Evolutionary conservation across 2,113 vertebrate genomes (phyloP).

Genomic region (Cricetomys ansorgei): DNA sequence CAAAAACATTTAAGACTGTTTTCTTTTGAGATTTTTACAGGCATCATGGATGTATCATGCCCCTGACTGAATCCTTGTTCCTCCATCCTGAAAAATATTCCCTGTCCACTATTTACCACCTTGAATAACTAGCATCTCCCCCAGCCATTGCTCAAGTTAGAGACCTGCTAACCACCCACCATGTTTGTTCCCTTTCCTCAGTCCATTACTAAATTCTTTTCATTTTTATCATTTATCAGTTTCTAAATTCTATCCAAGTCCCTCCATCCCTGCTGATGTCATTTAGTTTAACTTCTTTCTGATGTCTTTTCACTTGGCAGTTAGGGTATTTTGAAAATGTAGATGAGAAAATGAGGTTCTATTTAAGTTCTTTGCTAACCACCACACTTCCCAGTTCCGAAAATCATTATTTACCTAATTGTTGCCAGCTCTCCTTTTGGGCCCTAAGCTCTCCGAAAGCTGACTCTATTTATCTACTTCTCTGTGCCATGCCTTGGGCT

Average conservation of each 20-base stretch:
- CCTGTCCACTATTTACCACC: not conserved
- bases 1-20: slow-evolving; percentile 34
- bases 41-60: not conserved
- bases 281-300: not conserved
- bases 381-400: not conserved
- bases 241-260: not conserved
- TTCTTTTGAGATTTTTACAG: slow-evolving; percentile 47
- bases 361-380: not conserved
- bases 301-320: not conserved
- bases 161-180: not conserved
- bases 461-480: not conserved
- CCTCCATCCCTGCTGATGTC: not conserved
- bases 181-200: not conserved
- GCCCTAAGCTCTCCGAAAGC: not conserved
- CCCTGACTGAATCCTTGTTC: not conserved
- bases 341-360: slow-evolving; percentile 32
- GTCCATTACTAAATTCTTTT: not conserved
- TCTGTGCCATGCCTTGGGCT: not conserved
- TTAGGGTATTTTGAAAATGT: not conserved
- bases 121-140: not conserved
- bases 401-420: slow-evolving; percentile 27
- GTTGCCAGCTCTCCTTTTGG: not conserved
- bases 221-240: not conserved
- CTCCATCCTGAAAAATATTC: not conserved
- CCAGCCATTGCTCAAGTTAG: not conserved